Evolutionary conservation across 2,113 vertebrate species (phyloP), one percentile per base, ranked within the genome.

Genomic region (Hippocampus abdominalis): DNA sequence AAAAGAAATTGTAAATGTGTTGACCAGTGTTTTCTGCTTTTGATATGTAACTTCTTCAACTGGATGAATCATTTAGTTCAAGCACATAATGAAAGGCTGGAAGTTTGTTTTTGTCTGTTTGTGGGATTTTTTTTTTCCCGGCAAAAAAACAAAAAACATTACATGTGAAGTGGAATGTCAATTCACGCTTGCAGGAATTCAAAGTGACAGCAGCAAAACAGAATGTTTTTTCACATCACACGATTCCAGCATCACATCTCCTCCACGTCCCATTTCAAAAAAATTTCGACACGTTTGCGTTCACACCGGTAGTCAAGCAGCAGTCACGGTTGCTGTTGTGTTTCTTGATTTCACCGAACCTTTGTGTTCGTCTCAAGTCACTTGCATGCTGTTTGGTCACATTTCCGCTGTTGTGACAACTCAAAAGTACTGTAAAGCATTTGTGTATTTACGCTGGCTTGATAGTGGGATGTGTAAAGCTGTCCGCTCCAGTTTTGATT

Each of bases 341-440:
- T 64, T 59, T 59, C 15, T 29, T 75, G 67, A n/a, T 36, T 75
- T 64, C 63, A 40, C 12, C 39, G 73, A 77, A 39, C 74, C 65
- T 60, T 60, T 20, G 73, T 29, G 12, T 36, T 70, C 63, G 48
- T 71, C 65, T 65, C 76, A 21, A 64, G 74, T 73, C 62, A 56
- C 62, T 12, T 1, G 54, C 71, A 53, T 64, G 70, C 77, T 71
- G 69, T 53, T 54, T 70, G 70, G 60, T 57, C 39, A n/a, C 1
- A 9, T 75, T 71, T 84, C 57, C 0, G 66, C 71, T 82, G 60
- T 69, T 72, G 64, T 63, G 72, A 70, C 60, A 66, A 69, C 71
- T 73, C 73, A 67, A 36, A 60, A 75, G 82, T 79, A 82, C 81
- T 84, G 78, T 79, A 84, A 83, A 79, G 78, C 78, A 78, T 72